Percentiles rank a stretch among this genome's conserved stretches.
phyloP scores from a whole-genome alignment of 2,113 vertebrate genomes.

The Axis porcinus region DNA sequence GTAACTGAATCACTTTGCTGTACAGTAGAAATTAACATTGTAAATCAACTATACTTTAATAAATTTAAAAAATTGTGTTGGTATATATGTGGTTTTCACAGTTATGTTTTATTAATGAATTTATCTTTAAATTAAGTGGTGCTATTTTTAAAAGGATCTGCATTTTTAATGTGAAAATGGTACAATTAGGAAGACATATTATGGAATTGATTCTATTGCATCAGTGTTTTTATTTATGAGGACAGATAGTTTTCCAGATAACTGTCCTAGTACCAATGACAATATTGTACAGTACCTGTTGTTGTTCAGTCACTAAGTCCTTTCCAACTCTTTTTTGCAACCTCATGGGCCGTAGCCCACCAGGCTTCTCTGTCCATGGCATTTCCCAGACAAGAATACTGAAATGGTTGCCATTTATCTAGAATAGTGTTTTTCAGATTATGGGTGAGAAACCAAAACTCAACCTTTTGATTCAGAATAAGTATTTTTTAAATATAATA shows the following conservation, averaged over 20 bases:
- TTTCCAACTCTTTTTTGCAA: neutral
- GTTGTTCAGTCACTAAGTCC: neutral
- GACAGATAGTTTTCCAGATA: neutral
- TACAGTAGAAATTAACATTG: neutral
- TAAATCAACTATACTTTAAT: neutral
- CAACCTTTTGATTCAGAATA: neutral
- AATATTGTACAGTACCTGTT: neutral
- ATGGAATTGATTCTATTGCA: neutral
- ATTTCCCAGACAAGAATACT: neutral
- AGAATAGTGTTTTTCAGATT: neutral
- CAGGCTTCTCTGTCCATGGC: neutral
- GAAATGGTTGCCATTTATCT: neutral
- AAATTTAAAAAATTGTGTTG: neutral
- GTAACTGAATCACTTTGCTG: neutral
- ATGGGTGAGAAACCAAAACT: neutral
- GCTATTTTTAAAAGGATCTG: neutral
- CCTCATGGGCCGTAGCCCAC: neutral
- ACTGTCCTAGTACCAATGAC: neutral
- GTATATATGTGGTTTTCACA: neutral
- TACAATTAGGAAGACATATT: slow-evolving; percentile 3
- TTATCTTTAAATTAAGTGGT: neutral
- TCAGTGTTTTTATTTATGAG: neutral
- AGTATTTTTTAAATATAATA: neutral
- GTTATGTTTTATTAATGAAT: neutral
- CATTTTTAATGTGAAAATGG: neutral